phyloP scores from a whole-genome alignment of 1,140 invertebrate genomes.

The Dysdera silvatica region DNA sequence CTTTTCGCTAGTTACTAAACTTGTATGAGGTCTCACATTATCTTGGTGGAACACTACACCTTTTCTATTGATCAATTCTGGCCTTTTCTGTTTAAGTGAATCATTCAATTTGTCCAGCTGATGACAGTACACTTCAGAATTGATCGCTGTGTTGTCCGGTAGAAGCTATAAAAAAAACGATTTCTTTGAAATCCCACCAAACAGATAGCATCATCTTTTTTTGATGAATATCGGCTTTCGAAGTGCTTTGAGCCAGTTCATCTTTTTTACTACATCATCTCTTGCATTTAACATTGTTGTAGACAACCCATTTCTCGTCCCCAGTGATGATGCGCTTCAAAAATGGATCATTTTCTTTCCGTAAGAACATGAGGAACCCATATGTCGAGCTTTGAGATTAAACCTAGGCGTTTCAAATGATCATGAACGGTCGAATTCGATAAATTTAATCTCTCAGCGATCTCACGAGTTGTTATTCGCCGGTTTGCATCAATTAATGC shows the following conservation, averaged over 20 bases:
- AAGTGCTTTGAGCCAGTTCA: background rate
- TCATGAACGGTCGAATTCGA: constrained; percentile 1
- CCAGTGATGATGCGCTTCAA: background rate
- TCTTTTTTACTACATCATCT: background rate
- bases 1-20: constrained; percentile 1
- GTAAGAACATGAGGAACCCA: background rate
- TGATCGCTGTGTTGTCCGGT: background rate
- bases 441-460: background rate
- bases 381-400: background rate
- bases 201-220: background rate
- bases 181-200: background rate
- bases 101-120: background rate
- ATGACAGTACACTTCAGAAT: background rate
- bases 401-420: background rate
- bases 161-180: background rate
- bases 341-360: background rate
- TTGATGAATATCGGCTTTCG: background rate
- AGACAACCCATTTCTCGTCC: background rate
- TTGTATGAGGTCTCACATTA: background rate
- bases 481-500: constrained; percentile 4
- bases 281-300: background rate
- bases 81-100: background rate
- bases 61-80: constrained; percentile 10
- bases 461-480: background rate
- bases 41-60: background rate